A percentile compares a stretch with the other conserved stretches of the same genome.
Conservation (phyloP, 2,888 invertebrate species). For the Brenthis hecate region DNA sequence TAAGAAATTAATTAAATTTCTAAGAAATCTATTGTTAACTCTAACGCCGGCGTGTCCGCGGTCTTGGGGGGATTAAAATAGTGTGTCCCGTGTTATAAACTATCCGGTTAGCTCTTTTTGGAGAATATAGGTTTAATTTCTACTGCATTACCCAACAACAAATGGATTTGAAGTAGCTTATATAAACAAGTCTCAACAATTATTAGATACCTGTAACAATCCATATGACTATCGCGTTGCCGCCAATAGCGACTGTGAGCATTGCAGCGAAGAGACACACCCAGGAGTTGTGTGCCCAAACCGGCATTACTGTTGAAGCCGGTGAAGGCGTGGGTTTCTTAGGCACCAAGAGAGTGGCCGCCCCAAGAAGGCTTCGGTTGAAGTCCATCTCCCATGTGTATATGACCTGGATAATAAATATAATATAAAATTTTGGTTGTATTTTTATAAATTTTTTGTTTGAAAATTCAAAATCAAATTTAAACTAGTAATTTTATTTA, state of each 20-base stretch:
- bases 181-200: background rate
- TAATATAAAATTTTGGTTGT: background rate
- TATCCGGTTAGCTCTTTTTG: no score
- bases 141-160: no score
- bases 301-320: conserved; percentile 64
- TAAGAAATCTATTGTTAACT: no score
- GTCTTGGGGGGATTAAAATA: no score
- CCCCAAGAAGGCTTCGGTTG: conserved; percentile 69
- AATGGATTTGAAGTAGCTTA: no score
- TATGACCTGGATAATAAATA: conserved; percentile 56
- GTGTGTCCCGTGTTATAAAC: no score
- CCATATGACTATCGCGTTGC: conserved; percentile 96
- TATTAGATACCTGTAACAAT: conserved; percentile 88
- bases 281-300: conserved; percentile 89
- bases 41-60: no score
- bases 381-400: conserved; percentile 80
- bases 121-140: no score
- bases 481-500: no score
- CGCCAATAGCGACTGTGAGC: conserved; percentile 90
- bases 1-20: no score
- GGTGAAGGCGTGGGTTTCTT: conserved; percentile 56
- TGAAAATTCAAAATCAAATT: no score
- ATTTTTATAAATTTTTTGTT: background rate
- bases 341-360: conserved; percentile 72
- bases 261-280: conserved; percentile 88